Evolutionary conservation across 92 coral and sea anemone genomes (phyloP).

Genomic region (Diadumene lineata): DNA sequence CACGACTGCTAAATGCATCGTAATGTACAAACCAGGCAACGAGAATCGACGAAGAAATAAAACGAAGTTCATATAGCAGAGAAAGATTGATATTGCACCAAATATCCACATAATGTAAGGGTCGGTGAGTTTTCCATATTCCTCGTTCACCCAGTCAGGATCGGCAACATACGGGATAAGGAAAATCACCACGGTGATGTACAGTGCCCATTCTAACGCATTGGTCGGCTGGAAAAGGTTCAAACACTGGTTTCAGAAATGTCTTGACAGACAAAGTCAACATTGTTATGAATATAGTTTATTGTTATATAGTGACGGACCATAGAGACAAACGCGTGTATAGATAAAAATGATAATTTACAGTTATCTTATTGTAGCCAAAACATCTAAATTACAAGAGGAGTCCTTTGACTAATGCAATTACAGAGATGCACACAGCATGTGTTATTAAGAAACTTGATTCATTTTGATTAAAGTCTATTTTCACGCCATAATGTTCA

Average conservation of each 20-base stretch:
- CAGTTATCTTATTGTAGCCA: no score
- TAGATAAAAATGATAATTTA: no score
- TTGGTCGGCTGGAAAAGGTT: constrained; percentile 34
- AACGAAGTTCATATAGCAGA: constrained; percentile 76
- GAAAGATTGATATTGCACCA: constrained; percentile 67
- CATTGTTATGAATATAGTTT: no score
- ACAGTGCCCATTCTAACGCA: constrained; percentile 58
- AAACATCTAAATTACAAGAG: no score
- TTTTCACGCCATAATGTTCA: no score
- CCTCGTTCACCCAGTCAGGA: constrained; percentile 16
- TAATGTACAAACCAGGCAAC: constrained; percentile 62
- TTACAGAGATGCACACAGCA: no score
- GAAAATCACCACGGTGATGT: constrained; percentile 47
- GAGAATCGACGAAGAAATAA: constrained; percentile 76
- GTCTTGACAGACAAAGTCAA: no score
- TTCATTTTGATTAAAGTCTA: no score
- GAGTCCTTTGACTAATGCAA: no score
- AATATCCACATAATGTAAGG: constrained; percentile 65
- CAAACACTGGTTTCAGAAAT: not conserved
- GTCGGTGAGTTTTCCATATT: constrained; percentile 42
- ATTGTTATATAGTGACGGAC: no score
- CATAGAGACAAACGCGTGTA: no score
- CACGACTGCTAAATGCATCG: constrained; percentile 70
- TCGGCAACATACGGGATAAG: constrained; percentile 59
- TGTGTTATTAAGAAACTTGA: no score